These are phyloP conservation scores for Eupithecia pulchellata DNA, from an alignment of 2,888 invertebrate species.

Conservation along the genomic window DNA sequence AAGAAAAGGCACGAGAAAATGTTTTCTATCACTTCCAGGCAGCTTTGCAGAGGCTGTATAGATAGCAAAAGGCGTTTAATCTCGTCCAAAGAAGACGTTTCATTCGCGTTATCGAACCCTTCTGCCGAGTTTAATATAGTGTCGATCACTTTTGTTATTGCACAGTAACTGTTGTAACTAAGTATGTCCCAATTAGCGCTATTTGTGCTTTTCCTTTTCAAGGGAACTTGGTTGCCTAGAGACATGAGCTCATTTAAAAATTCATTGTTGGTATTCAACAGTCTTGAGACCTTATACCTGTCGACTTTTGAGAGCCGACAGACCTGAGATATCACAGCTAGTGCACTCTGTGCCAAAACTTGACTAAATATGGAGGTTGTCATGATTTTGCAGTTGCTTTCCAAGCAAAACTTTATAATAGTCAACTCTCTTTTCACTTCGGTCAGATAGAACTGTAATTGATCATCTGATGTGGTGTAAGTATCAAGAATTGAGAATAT, in stretches of 20 bases:
- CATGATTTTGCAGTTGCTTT: conserved; percentile 81
- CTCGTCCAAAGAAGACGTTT: conserved; percentile 76
- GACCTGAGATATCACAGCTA: conserved; percentile 81
- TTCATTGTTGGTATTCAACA: conserved; percentile 77
- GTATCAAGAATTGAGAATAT: conserved; percentile 80
- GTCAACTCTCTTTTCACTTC: conserved; percentile 81
- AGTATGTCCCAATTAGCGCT: conserved; percentile 76
- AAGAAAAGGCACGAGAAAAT: conserved; percentile 90
- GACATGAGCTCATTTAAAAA: conserved; percentile 69
- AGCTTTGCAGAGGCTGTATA: conserved; percentile 76
- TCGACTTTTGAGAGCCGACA: conserved; percentile 80
- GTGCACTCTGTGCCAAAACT: conserved; percentile 75
- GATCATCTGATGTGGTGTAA: conserved; percentile 73
- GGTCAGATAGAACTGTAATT: conserved; percentile 77
- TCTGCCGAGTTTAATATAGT: conserved; percentile 75
- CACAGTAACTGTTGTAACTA: conserved; percentile 82
- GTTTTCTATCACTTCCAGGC: conserved; percentile 89
- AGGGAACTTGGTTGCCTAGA: conserved; percentile 59
- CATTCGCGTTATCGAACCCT: conserved; percentile 63
- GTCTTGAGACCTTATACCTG: conserved; percentile 79
- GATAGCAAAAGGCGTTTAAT: conserved; percentile 78
- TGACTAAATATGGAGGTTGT: conserved; percentile 81
- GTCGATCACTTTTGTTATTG: conserved; percentile 80
- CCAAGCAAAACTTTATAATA: conserved; percentile 80
- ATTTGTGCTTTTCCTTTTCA: conserved; percentile 52